Base-by-base conservation (phyloP, 1,140 invertebrate genomes). In the Steinernema feltiae region DNA sequence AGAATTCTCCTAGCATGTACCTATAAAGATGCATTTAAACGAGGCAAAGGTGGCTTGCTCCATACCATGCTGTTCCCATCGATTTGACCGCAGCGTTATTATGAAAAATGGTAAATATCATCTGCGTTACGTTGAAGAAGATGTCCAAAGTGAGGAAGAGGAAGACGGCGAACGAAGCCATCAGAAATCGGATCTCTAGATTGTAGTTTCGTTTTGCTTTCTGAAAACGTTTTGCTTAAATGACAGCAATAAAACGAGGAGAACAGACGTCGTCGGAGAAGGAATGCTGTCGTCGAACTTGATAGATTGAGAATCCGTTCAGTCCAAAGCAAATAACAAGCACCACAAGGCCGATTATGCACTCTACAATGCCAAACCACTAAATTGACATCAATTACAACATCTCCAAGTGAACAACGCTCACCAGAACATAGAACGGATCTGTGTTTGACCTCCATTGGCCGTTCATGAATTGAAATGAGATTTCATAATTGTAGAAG, bases 171-270 rank as follows among this genome's bases (percentile, higher is more conserved):
- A 63, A 63, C 15, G 53, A 63, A 15, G 53, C 15, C 53, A 63
- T 63, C 53, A 63, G 53, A 27, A 63, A 63, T 3, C 53, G 53
- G 7, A 63, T 63, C 53, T 63, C 53, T 21, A 63, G 24, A 63
- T 27, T 63, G 53, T 63, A 63, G 53, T 21, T 63, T 27, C 24
- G 12, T 27, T 63, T 63, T 27, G 53, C 53, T 17, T 63, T 63
- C 53, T 63, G 24, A 63, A 63, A 27, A 12, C 2, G 24, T 7
- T 41, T 18, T 7, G 35, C 7, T 7, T 41, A 41, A 41, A 18
- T 18, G 35, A 18, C 35, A 18, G 7, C 35, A 41, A 41, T 18
- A 41, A n/a, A n/a, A n/a, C n/a, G 35, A 41, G 35, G 18, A 7
- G 18, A 7, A 17, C 53, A 3, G 7, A 63, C 53, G 12, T 63